Conservation (phyloP, 1,140 invertebrate species). For the Hestina assimilis region DNA sequence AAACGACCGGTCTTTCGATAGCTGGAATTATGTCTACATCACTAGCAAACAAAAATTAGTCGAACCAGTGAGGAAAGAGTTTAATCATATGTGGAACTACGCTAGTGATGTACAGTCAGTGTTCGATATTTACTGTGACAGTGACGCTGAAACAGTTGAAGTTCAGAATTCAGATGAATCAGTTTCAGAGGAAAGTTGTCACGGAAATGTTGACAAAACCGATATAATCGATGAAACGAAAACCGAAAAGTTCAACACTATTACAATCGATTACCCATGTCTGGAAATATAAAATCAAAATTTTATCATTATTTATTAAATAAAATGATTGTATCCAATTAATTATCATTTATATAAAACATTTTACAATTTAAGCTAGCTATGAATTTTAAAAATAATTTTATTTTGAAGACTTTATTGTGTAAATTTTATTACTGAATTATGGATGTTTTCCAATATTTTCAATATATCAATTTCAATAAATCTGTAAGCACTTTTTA, state of each 20-base stretch:
- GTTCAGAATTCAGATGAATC: conserved; percentile 35
- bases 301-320: no score
- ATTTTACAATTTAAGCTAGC: no score
- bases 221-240: conserved; percentile 16
- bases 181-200: conserved; percentile 29
- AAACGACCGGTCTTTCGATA: conserved; percentile 63
- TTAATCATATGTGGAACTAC: conserved; percentile 60
- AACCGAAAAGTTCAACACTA: conserved; percentile 6
- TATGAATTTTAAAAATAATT: no score
- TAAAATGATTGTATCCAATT: no score
- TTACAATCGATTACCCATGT: conserved; percentile 5
- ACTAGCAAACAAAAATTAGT: conserved; percentile 62
- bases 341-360: no score
- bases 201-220: conserved; percentile 5
- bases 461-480: conserved; percentile 9
- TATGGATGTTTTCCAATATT: no score
- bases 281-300: conserved; percentile 4
- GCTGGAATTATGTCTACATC: conserved; percentile 72
- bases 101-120: conserved; percentile 39
- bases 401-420: no score
- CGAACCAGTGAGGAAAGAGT: conserved; percentile 58
- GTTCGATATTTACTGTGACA: conserved; percentile 33
- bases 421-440: no score
- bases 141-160: conserved; percentile 44
- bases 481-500: conserved; percentile 50